These are phyloP conservation scores for Drosophila tanythrix DNA, from an alignment of 2,888 invertebrate species.

Conservation along the genomic window DNA sequence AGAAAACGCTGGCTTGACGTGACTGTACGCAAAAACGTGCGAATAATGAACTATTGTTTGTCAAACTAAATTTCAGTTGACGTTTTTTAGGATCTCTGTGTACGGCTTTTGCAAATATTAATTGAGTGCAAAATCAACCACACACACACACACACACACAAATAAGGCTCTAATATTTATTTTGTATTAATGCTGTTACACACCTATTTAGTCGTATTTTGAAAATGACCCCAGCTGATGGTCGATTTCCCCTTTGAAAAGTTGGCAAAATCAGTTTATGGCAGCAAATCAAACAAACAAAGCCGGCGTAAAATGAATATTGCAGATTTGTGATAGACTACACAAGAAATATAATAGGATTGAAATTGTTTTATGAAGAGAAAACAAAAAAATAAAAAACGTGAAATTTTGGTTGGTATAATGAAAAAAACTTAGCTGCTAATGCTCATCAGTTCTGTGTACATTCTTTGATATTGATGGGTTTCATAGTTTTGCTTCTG, in stretches of 20 bases:
- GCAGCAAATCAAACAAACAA: neutral
- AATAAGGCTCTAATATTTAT: neutral
- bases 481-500: neutral
- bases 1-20: neutral
- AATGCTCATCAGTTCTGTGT: neutral
- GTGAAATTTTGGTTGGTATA: neutral
- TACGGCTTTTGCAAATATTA: too few relatives aligned
- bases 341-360: neutral
- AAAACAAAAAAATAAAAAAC: neutral
- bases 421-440: neutral
- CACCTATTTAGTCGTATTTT: neutral
- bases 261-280: neutral
- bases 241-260: neutral
- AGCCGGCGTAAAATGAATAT: neutral
- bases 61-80: too few relatives aligned
- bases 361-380: neutral
- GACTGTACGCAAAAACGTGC: neutral
- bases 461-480: neutral
- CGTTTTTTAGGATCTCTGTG: too few relatives aligned
- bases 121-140: too few relatives aligned
- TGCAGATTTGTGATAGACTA: neutral
- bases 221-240: neutral
- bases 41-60: too few relatives aligned
- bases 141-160: too few relatives aligned
- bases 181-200: neutral